Evolutionary conservation across 92 coral and sea anemone species (phyloP).

Genomic region (Parazoanthus swiftii): DNA sequence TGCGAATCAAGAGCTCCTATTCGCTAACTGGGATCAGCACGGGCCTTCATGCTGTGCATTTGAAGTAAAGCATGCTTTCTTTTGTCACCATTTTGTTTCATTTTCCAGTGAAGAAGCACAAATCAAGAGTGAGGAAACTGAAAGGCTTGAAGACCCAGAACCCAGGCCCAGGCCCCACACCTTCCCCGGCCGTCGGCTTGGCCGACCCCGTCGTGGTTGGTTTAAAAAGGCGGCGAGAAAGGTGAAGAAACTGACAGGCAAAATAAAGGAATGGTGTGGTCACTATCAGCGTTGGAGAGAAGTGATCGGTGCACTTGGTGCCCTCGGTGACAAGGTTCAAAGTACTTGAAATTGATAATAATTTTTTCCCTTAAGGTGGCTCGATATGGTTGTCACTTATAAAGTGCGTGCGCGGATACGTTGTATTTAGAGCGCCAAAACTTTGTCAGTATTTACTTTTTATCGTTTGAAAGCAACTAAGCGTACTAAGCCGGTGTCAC

Average conservation of each 20-base stretch:
- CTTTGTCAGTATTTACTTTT: too few species aligned
- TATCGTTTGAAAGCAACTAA: too few species aligned
- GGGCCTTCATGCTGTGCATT: too few species aligned
- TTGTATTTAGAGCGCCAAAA: too few species aligned
- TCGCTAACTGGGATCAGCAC: too few species aligned
- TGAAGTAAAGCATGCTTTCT: too few species aligned
- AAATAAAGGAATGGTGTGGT: not conserved
- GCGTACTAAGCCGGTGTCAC: too few species aligned
- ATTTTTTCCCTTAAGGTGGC: too few species aligned
- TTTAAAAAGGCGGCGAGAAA: not conserved
- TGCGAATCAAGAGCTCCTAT: too few species aligned
- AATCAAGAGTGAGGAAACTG: not conserved
- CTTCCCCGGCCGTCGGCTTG: not conserved
- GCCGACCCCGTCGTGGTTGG: not conserved
- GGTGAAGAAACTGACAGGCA: not conserved
- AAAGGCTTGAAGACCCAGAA: not conserved
- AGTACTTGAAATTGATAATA: not conserved
- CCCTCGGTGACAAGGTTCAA: not conserved
- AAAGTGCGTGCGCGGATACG: too few species aligned
- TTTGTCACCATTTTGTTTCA: too few species aligned
- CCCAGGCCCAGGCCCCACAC: not conserved
- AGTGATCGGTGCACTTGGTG: not conserved
- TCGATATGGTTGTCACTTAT: too few species aligned
- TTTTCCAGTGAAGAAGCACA: not conserved
- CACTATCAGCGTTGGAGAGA: not conserved